Conservation (phyloP, 2,797 vertebrate species). For the Phyllotis vaccarum region DNA sequence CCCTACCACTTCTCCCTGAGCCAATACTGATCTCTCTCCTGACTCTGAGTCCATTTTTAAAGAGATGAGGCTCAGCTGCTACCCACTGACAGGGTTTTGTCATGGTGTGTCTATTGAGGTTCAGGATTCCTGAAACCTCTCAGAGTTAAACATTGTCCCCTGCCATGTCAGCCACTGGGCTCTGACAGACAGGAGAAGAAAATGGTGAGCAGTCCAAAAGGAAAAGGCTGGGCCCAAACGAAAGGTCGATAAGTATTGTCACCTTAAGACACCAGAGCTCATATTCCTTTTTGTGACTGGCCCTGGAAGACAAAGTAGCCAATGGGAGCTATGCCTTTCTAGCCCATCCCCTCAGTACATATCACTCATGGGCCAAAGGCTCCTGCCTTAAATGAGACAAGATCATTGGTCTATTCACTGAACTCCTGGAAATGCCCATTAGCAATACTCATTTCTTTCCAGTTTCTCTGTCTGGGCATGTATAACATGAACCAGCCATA, state of each 20-base stretch:
- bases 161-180: slow-evolving; percentile 94
- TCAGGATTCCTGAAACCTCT: slow-evolving; percentile 91
- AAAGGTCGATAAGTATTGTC: slow-evolving; percentile 46
- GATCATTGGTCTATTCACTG: neutral
- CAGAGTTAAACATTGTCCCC: slow-evolving; percentile 94
- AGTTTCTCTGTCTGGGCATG: neutral
- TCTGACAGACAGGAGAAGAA: slow-evolving; percentile 83
- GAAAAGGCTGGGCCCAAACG: neutral
- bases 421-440: neutral
- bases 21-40: neutral
- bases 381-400: neutral
- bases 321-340: neutral
- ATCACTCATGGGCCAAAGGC: neutral
- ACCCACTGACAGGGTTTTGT: slow-evolving; percentile 81
- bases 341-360: neutral
- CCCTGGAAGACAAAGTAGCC: slow-evolving; percentile 84
- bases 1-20: neutral
- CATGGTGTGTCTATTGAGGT: slow-evolving; percentile 88
- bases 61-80: neutral
- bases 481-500: neutral
- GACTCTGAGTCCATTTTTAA: neutral
- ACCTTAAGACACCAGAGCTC: slow-evolving; percentile 93
- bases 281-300: slow-evolving; percentile 94
- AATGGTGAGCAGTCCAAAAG: neutral
- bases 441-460: neutral